Percentiles rank a stretch among this genome's conserved stretches.
Conservation (phyloP, 35 echinoderm and acorn worm species). For the Ptychodera flava region DNA sequence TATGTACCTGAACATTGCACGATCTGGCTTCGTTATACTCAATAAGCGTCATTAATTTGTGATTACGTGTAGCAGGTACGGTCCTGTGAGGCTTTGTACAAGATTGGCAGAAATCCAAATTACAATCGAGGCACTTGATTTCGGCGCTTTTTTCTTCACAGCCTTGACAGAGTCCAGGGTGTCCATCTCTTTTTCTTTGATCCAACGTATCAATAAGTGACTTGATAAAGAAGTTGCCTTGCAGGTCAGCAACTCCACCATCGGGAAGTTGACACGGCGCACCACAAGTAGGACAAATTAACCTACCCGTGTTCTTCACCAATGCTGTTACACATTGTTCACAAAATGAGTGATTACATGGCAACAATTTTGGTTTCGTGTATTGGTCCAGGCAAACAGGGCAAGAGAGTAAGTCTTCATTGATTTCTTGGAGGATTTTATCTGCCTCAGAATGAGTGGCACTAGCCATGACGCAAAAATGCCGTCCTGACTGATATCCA, state of each 20-base stretch:
- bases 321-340: not conserved
- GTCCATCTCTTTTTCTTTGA: not conserved
- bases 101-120: not conserved
- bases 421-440: not conserved
- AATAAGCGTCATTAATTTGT: not conserved
- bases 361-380: constrained; percentile 16
- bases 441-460: not conserved
- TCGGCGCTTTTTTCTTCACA: not conserved
- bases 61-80: not conserved
- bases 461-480: too few species aligned
- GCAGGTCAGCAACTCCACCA: not conserved
- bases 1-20: not conserved
- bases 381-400: constrained; percentile 23
- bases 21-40: not conserved
- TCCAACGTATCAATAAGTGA: not conserved
- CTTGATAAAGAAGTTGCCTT: not conserved
- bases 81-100: not conserved
- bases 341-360: constrained; percentile 33
- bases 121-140: not conserved
- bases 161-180: not conserved
- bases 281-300: not conserved
- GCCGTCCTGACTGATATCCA: too few species aligned
- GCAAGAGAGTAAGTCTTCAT: not conserved
- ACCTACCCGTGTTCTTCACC: not conserved
- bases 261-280: not conserved